phyloP scores from a whole-genome alignment of 2,797 vertebrate species.

The Hydrophis major region DNA sequence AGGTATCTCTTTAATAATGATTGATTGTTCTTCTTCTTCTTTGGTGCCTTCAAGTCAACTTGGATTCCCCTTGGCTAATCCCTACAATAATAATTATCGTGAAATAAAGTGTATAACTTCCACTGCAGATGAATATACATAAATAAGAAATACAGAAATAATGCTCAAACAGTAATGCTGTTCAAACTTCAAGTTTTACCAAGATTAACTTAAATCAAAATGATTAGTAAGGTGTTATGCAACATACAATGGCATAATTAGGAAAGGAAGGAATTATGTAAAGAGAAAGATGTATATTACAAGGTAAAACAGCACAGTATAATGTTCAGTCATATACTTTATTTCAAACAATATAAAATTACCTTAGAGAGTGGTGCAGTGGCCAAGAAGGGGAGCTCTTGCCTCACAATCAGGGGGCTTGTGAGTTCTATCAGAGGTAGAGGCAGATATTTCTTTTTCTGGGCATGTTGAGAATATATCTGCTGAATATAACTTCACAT shows the following conservation, averaged over 20 bases:
- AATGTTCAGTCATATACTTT: neutral
- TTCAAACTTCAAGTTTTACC: neutral
- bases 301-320: neutral
- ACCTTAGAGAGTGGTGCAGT: neutral
- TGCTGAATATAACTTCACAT: too few relatives aligned
- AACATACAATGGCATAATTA: neutral
- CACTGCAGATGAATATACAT: neutral
- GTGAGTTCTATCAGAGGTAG: too few relatives aligned
- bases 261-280: neutral
- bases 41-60: neutral
- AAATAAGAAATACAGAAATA: neutral
- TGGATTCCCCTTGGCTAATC: neutral
- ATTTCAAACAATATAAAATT: neutral
- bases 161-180: neutral
- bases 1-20: neutral
- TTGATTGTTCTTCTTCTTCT: neutral
- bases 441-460: too few relatives aligned
- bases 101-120: neutral
- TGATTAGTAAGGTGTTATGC: neutral
- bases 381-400: too few relatives aligned
- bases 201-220: neutral
- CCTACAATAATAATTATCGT: neutral
- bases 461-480: too few relatives aligned
- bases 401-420: too few relatives aligned
- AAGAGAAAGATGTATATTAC: neutral